Evolutionary conservation across 2,888 invertebrate genomes (phyloP).

Genomic region (Temnothorax rugatulus): DNA sequence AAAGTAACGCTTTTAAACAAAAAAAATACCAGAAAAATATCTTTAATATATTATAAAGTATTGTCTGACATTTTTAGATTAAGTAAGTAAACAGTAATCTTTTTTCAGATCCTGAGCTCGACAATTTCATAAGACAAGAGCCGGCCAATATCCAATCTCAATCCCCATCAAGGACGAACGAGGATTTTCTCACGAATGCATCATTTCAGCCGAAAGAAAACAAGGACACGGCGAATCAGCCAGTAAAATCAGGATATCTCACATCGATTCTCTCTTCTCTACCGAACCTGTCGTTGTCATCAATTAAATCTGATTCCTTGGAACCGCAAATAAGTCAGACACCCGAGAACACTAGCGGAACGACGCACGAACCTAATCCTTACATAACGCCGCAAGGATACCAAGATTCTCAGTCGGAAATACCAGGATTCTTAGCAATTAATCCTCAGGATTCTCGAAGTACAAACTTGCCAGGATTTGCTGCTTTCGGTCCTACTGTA

Average conservation of each 20-base stretch:
- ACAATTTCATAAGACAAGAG: constrained; percentile 80
- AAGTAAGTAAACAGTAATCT: background rate
- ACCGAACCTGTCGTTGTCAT: constrained; percentile 82
- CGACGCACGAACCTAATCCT: constrained; percentile 56
- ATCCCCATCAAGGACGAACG: background rate
- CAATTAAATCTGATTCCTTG: constrained; percentile 77
- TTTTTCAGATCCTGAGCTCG: constrained; percentile 77
- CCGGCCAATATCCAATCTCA: constrained; percentile 52
- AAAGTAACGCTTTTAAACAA: background rate
- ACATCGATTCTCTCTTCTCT: constrained; percentile 83
- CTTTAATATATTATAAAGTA: constrained; percentile 6
- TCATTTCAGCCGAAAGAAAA: constrained; percentile 52
- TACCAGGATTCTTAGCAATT: constrained; percentile 57
- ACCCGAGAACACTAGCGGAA: constrained; percentile 20
- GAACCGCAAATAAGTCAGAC: constrained; percentile 56
- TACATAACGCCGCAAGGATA: constrained; percentile 62
- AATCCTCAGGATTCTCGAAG: constrained; percentile 62
- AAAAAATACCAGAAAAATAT: background rate
- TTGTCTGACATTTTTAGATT: background rate
- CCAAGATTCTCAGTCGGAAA: constrained; percentile 57
- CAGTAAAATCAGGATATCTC: constrained; percentile 80
- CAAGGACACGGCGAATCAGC: constrained; percentile 57
- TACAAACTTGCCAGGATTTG: constrained; percentile 50
- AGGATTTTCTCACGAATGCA: constrained; percentile 39
- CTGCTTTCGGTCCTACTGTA: constrained; percentile 47